Conservation (phyloP, 2,113 vertebrate species). For the Microcebus ravelobensis region DNA sequence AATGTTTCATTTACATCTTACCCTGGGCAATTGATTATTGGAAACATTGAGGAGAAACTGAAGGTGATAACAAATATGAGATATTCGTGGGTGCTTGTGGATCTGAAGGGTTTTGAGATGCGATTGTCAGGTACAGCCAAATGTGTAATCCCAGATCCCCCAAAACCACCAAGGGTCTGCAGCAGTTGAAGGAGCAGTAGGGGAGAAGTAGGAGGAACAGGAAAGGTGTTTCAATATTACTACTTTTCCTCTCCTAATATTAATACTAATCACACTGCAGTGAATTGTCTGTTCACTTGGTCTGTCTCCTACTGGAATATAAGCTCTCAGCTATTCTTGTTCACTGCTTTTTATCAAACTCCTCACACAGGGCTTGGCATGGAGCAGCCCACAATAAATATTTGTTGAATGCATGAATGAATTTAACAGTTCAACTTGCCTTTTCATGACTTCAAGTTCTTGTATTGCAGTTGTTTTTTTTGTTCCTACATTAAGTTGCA, state of each 20-base stretch:
- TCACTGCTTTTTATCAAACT: neutral
- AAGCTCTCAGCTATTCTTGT: neutral
- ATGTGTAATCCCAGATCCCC: neutral
- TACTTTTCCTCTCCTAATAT: neutral
- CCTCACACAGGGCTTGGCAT: neutral
- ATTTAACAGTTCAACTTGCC: neutral
- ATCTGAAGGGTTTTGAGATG: neutral
- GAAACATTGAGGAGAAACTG: neutral
- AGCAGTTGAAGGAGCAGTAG: neutral
- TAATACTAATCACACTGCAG: neutral
- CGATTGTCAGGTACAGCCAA: neutral
- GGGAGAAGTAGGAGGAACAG: neutral
- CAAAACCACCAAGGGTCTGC: too few relatives aligned
- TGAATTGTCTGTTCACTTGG: neutral
- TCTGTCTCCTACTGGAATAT: fast-evolving
- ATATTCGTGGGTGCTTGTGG: neutral
- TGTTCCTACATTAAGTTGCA: neutral
- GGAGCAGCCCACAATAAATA: neutral
- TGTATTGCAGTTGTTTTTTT: neutral
- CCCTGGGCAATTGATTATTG: neutral
- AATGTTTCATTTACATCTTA: neutral
- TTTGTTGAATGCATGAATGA: neutral
- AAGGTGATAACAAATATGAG: neutral
- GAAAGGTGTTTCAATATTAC: neutral
- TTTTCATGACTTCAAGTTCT: neutral